Conservation (phyloP, 2,113 vertebrate genomes). For the Genyomyrus donnyi region DNA sequence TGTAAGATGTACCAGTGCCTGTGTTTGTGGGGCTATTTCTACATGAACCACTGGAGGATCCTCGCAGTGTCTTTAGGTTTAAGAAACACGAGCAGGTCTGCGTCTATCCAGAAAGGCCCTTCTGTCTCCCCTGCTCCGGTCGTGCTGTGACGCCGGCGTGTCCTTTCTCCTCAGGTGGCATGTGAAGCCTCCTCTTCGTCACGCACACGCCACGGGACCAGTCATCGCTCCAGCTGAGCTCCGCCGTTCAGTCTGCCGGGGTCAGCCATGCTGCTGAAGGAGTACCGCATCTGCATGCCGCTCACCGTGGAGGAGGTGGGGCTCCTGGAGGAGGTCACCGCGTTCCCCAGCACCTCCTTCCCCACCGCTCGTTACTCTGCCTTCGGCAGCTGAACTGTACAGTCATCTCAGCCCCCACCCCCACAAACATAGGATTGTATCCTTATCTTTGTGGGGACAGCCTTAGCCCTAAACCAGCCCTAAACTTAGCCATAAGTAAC, state of each 20-base stretch:
- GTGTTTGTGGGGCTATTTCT: background rate
- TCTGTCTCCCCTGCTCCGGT: no score
- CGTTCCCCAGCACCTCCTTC: background rate
- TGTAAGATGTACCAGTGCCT: background rate
- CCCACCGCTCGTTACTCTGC: background rate
- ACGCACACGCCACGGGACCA: background rate
- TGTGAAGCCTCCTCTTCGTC: background rate
- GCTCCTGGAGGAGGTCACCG: background rate
- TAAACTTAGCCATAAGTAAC: background rate
- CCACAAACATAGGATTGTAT: no score
- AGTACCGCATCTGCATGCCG: conserved; percentile 84
- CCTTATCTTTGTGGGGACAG: background rate
- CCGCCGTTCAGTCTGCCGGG: background rate
- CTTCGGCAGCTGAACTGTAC: no score
- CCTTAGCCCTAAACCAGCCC: background rate
- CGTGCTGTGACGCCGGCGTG: background rate
- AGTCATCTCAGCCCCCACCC: no score
- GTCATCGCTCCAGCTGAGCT: background rate
- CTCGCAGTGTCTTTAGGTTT: background rate
- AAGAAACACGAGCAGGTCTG: background rate
- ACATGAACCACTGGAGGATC: background rate
- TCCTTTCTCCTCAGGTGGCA: background rate
- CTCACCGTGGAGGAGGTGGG: conserved; percentile 78
- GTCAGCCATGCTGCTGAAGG: conserved; percentile 71
- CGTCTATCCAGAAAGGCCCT: background rate